Conservation (phyloP, 2,113 vertebrate genomes). For the Trachemys scripta region DNA sequence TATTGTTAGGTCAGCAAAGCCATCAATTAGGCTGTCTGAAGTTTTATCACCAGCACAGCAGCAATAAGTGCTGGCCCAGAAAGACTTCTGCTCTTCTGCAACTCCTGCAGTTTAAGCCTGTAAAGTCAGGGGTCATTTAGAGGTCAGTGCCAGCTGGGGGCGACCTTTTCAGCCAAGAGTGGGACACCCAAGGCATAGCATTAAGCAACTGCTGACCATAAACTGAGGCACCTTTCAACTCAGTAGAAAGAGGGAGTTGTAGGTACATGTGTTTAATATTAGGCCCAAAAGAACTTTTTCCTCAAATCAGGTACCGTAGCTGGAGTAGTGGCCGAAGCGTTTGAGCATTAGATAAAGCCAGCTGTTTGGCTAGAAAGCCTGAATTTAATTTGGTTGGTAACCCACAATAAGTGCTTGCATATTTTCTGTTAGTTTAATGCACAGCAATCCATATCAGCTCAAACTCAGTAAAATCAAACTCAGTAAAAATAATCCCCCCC, state of each 20-base stretch:
- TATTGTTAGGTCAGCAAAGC: conserved; percentile 99
- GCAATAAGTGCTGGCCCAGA: conserved; percentile 94
- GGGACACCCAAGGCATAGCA: conserved; percentile 80
- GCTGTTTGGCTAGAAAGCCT: conserved; percentile 86
- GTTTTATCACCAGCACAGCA: conserved; percentile 98
- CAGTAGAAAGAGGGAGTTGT: conserved; percentile 72
- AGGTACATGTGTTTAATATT: conserved; percentile 97
- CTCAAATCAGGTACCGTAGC: conserved; percentile 75
- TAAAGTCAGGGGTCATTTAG: conserved; percentile 89
- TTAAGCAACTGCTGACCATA: conserved; percentile 78
- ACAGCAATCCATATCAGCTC: conserved; percentile 77
- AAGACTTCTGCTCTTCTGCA: conserved; percentile 88
- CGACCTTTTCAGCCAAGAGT: conserved; percentile 84
- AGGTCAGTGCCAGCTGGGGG: conserved; percentile 95
- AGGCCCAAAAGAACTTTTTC: conserved; percentile 83
- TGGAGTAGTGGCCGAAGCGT: conserved; percentile 63
- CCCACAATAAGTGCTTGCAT: conserved; percentile 93
- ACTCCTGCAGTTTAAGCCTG: conserved; percentile 90
- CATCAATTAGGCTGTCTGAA: conserved; percentile 99
- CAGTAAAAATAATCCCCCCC: conserved; percentile 78
- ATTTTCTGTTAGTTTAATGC: conserved; percentile 93
- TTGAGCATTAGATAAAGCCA: conserved; percentile 75
- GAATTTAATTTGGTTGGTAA: conserved; percentile 97
- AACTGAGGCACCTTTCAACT: conserved; percentile 84
- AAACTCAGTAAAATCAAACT: conserved; percentile 79